phyloP scores from a whole-genome alignment of 1,140 invertebrate species.

The Epicauta chinensis region DNA sequence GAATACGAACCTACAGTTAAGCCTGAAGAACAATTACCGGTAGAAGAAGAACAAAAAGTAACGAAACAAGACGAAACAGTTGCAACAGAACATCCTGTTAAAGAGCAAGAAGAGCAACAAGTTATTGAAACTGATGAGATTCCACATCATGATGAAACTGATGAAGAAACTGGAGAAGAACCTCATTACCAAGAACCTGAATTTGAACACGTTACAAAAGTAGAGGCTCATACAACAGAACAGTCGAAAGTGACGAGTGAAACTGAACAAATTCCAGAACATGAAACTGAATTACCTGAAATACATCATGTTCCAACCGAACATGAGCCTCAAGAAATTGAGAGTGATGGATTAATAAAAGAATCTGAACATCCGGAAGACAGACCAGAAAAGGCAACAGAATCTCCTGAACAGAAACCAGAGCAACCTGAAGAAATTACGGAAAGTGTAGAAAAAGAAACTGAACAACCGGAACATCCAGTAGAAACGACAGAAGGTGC shows the following conservation, averaged over 20 bases:
- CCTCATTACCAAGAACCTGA: background rate
- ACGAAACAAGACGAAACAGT: slow-evolving; percentile 10
- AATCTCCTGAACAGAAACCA: background rate
- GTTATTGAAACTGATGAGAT: slow-evolving; percentile 2
- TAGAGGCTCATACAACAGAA: slow-evolving; percentile 1
- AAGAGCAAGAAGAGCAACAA: slow-evolving; percentile 25
- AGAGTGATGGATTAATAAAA: slow-evolving; percentile 1
- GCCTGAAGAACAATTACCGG: slow-evolving; percentile 37
- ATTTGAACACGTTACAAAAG: slow-evolving; percentile 1
- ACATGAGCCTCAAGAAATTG: slow-evolving; percentile 12
- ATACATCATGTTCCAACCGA: slow-evolving; percentile 8
- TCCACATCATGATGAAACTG: slow-evolving; percentile 4
- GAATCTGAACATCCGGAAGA: background rate
- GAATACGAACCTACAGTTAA: slow-evolving; percentile 34
- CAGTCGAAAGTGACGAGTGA: slow-evolving; percentile 1
- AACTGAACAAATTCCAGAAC: slow-evolving; percentile 20
- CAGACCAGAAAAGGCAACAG: background rate
- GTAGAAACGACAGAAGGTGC: slow-evolving; percentile 4
- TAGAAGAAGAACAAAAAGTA: slow-evolving; percentile 6
- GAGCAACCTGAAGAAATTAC: no score
- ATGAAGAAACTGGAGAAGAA: background rate
- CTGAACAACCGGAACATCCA: slow-evolving; percentile 6
- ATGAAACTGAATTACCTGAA: slow-evolving; percentile 21
- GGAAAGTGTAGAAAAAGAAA: background rate
- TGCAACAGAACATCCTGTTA: slow-evolving; percentile 3